Percentiles rank a stretch among this genome's conserved stretches.
Conservation (phyloP, 2,888 invertebrate genomes). For the Invenusta paracnida region DNA sequence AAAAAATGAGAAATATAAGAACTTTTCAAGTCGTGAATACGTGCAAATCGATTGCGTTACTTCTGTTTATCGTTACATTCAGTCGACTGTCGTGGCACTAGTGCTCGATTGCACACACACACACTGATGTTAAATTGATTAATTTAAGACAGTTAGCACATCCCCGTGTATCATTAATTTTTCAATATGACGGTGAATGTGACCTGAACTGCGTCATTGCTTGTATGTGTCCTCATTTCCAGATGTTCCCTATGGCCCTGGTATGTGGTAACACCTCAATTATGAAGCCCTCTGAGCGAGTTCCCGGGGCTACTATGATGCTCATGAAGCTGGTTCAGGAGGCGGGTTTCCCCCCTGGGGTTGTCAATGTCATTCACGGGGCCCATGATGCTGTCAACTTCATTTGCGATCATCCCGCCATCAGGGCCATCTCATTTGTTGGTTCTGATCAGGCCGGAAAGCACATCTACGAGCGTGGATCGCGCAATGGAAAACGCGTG, state of each 20-base stretch:
- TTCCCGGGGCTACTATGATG: conserved; percentile 91
- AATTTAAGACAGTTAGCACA: neutral
- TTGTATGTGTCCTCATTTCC: conserved; percentile 34
- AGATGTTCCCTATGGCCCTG: conserved; percentile 68
- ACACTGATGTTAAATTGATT: neutral
- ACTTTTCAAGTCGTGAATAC: no score
- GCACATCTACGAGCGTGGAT: conserved; percentile 87
- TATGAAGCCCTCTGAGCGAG: conserved; percentile 90
- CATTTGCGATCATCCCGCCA: conserved; percentile 89
- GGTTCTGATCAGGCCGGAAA: conserved; percentile 90
- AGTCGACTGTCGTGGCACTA: no score
- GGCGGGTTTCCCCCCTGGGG: conserved; percentile 90
- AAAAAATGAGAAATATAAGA: no score
- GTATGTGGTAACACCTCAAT: conserved; percentile 89
- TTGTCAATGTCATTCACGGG: conserved; percentile 92
- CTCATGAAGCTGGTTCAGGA: conserved; percentile 84
- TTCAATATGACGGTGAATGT: no score
- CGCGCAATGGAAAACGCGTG: conserved; percentile 84
- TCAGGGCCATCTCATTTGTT: conserved; percentile 93
- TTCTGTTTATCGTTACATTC: no score
- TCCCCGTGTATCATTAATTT: no score
- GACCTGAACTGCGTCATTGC: neutral
- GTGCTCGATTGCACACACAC: neutral
- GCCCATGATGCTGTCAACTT: conserved; percentile 90
- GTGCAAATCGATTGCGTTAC: no score